Percentiles rank a stretch among this genome's conserved stretches.
Evolutionary conservation across 2,113 vertebrate genomes (phyloP).

Genomic region (Ameiurus melas): DNA sequence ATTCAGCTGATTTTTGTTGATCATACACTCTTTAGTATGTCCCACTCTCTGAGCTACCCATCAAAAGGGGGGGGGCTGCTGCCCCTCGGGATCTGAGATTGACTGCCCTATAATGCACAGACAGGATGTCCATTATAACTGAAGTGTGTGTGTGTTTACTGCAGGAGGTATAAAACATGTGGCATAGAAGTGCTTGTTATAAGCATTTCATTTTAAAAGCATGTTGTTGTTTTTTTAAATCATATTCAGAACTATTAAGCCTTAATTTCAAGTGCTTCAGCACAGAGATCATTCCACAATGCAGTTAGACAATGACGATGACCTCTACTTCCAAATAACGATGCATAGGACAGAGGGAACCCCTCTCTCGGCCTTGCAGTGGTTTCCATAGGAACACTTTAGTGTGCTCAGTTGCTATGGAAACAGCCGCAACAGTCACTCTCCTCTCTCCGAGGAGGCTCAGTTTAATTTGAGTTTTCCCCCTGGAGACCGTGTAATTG

Average conservation of each 20-base stretch:
- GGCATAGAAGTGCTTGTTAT: neutral
- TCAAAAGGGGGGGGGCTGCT: neutral
- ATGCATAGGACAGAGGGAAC: neutral
- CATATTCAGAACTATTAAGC: neutral
- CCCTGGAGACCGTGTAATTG: neutral
- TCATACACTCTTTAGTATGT: neutral
- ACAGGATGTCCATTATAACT: conserved; percentile 41
- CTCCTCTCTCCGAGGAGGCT: conserved; percentile 25
- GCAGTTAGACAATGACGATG: neutral
- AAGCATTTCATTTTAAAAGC: neutral
- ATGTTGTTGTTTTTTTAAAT: neutral
- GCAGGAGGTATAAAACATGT: neutral
- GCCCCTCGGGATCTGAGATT: conserved; percentile 3
- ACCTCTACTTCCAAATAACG: neutral
- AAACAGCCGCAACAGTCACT: conserved; percentile 17
- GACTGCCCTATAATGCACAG: conserved; percentile 19
- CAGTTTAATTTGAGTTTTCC: neutral
- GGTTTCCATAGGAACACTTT: conserved; percentile 48
- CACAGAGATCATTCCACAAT: neutral
- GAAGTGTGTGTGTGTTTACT: neutral
- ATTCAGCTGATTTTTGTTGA: conserved; percentile 23
- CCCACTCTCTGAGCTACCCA: neutral
- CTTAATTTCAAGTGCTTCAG: neutral
- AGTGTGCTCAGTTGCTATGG: conserved; percentile 50
- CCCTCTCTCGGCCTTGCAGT: conserved; percentile 11